A percentile compares a stretch with the other conserved stretches of the same genome.
Evolutionary conservation across 2,888 invertebrate species (phyloP).

Genomic region (Metacarcinus magister): DNA sequence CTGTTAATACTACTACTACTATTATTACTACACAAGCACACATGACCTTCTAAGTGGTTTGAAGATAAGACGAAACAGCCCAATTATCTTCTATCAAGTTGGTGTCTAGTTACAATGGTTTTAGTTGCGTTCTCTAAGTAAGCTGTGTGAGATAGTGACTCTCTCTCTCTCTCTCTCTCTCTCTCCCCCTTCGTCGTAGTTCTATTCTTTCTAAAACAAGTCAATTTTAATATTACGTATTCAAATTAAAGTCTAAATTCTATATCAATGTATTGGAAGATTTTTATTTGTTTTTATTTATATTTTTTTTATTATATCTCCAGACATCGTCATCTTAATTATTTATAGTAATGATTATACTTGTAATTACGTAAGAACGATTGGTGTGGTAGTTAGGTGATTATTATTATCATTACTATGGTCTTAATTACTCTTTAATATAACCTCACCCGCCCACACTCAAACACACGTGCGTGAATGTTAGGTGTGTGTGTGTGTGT

Average conservation of each 20-base stretch:
- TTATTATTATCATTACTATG: too few species aligned
- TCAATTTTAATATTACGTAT: not conserved
- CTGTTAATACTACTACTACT: not conserved
- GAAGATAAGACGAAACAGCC: not conserved
- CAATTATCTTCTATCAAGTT: not conserved
- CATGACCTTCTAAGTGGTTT: not conserved
- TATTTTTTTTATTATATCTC: too few species aligned
- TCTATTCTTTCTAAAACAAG: not conserved
- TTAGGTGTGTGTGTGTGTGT: too few species aligned
- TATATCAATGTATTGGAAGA: too few species aligned
- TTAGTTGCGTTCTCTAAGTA: not conserved
- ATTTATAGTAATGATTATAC: not conserved
- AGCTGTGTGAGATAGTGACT: not conserved
- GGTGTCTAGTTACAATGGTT: not conserved
- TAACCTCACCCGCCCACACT: too few species aligned
- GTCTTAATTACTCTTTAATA: too few species aligned
- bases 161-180: conserved; percentile 62
- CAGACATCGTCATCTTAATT: not conserved
- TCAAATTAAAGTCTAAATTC: not conserved
- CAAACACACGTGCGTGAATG: too few species aligned
- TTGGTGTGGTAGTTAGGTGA: too few species aligned
- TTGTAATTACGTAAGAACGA: not conserved
- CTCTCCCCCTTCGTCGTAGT: conserved; percentile 44
- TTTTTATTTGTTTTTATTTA: too few species aligned
- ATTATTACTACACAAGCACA: not conserved